phyloP scores from a whole-genome alignment of 2,113 vertebrate genomes.

The Aramus guarauna region DNA sequence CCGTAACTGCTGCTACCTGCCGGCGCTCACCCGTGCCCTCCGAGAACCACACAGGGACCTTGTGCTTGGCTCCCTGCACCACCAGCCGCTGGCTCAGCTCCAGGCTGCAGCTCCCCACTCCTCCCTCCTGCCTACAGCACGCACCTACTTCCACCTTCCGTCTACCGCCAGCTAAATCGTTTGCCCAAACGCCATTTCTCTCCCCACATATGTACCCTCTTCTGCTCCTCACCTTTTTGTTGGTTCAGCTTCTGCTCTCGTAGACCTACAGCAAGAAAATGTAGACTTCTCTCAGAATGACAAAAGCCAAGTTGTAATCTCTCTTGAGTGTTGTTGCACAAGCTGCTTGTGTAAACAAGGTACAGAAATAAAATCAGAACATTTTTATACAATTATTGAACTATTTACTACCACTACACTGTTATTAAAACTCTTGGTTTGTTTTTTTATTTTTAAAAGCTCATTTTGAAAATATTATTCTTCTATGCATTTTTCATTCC shows the following conservation, averaged over 20 bases:
- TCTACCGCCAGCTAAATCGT: not conserved
- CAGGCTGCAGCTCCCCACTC: not conserved
- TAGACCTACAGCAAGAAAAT: not conserved
- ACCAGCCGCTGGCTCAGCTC: accelerated
- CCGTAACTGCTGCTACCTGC: not conserved
- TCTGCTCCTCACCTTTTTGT: not conserved
- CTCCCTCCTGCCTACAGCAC: not conserved
- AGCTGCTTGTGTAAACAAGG: not conserved
- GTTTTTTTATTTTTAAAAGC: not conserved
- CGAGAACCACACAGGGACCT: not conserved
- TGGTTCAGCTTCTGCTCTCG: not conserved
- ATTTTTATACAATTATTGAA: not conserved
- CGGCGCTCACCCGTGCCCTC: not conserved
- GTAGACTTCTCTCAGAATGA: not conserved
- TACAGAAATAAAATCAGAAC: not conserved
- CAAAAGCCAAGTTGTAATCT: not conserved
- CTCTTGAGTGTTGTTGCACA: not conserved
- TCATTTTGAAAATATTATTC: not conserved
- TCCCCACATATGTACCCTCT: not conserved
- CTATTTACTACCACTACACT: not conserved
- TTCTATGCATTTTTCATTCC: not conserved
- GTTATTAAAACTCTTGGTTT: not conserved
- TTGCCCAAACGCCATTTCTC: not conserved
- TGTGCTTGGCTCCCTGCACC: not conserved
- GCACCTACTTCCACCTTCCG: not conserved